These are phyloP conservation scores for Glyphotaelius pellucidus DNA, from an alignment of 2,888 invertebrate species.

Conservation along the genomic window DNA sequence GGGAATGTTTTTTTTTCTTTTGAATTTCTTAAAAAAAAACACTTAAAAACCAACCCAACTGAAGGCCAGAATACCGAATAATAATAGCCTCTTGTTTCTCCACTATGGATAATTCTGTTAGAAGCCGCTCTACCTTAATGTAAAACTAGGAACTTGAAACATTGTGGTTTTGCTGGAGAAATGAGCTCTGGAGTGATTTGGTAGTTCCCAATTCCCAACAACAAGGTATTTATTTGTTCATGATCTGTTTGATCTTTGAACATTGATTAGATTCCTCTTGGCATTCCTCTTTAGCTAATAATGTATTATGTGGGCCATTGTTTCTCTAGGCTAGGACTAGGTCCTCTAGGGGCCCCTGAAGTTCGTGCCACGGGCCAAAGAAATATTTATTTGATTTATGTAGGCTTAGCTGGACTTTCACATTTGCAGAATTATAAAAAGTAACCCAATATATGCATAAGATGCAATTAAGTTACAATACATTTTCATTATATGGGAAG, in stretches of 20 bases:
- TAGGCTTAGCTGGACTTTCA: not conserved
- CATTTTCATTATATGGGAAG: not conserved
- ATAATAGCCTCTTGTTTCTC: too few relatives aligned
- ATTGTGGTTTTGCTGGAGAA: not conserved
- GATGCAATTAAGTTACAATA: not conserved
- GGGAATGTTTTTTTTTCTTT: too few relatives aligned
- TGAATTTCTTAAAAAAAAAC: too few relatives aligned
- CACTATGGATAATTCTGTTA: too few relatives aligned
- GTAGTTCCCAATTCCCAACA: not conserved
- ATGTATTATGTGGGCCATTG: not conserved
- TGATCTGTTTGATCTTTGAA: conserved; percentile 24
- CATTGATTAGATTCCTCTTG: conserved; percentile 7
- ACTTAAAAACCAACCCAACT: too few relatives aligned
- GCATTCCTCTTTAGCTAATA: not conserved
- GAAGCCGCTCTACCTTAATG: too few relatives aligned
- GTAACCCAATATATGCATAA: not conserved
- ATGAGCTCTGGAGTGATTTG: not conserved
- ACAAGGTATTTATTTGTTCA: conserved; percentile 2
- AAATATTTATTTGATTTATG: not conserved
- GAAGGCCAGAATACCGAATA: too few relatives aligned
- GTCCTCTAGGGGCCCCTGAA: not conserved
- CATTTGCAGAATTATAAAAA: not conserved
- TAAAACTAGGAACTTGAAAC: too few relatives aligned
- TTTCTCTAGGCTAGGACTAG: not conserved
- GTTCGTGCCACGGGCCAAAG: not conserved